phyloP scores from a whole-genome alignment of 35 echinoderm and acorn worm genomes.

The Strongylocentrotus purpuratus region DNA sequence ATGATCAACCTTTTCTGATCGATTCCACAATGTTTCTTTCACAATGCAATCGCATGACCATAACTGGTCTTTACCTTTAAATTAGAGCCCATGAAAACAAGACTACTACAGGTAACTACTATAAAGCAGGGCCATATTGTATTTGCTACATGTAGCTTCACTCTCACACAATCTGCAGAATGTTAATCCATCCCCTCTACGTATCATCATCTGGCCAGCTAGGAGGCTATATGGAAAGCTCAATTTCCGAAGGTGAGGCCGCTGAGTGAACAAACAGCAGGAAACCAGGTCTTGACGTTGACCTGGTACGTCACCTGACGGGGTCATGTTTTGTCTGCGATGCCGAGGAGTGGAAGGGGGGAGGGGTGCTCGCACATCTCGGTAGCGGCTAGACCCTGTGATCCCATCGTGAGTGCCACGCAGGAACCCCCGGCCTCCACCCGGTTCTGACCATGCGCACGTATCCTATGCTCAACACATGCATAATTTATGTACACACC shows the following conservation, averaged over 20 bases:
- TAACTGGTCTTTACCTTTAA: too few relatives aligned
- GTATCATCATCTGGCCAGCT: background rate
- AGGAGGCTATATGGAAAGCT: background rate
- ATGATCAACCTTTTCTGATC: too few relatives aligned
- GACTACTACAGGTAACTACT: too few relatives aligned
- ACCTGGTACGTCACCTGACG: conserved; percentile 6
- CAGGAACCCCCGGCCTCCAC: background rate
- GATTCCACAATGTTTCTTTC: too few relatives aligned
- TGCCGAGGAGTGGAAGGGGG: too few relatives aligned
- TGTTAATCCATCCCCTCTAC: background rate
- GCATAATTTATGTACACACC: background rate
- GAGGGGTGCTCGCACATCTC: too few relatives aligned
- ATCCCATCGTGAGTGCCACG: background rate
- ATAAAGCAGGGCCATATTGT: too few relatives aligned
- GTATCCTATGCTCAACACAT: background rate
- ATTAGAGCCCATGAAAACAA: too few relatives aligned
- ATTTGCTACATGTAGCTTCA: background rate
- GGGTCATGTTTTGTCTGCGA: conserved; percentile 36
- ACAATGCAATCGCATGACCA: too few relatives aligned
- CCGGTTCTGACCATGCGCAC: background rate
- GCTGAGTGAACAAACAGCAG: conserved; percentile 12
- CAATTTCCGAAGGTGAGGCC: background rate
- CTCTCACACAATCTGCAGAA: background rate
- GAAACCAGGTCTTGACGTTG: conserved; percentile 4
- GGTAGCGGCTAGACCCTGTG: too few relatives aligned